phyloP scores from a whole-genome alignment of 2,113 vertebrate species.

The Lepisosteus osseus region DNA sequence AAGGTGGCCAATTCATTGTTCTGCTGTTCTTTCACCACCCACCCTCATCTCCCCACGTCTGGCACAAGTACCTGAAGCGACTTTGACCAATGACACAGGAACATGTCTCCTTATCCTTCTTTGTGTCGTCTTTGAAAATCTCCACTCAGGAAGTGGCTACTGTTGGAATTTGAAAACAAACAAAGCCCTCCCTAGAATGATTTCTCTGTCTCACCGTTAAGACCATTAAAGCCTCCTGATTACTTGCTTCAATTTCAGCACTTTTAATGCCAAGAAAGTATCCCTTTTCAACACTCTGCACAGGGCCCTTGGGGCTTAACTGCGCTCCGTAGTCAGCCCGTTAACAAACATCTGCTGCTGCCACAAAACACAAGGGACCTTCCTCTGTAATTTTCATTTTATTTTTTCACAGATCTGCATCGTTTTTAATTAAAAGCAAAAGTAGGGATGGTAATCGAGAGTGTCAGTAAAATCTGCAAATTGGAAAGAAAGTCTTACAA shows the following conservation, averaged over 20 bases:
- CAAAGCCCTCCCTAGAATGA: too few relatives aligned
- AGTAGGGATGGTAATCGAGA: conserved; percentile 44
- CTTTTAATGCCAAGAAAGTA: conserved; percentile 18
- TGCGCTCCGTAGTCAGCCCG: conserved; percentile 46
- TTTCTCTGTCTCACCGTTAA: not conserved
- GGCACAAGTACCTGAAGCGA: too few relatives aligned
- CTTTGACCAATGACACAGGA: too few relatives aligned
- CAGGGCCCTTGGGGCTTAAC: conserved; percentile 31
- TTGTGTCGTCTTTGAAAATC: too few relatives aligned
- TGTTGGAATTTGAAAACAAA: too few relatives aligned
- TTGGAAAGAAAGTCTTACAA: conserved; percentile 49
- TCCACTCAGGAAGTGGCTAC: too few relatives aligned
- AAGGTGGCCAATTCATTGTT: conserved; percentile 29
- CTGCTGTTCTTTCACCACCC: not conserved
- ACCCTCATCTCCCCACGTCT: not conserved
- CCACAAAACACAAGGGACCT: conserved; percentile 41
- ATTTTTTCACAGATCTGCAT: conserved; percentile 36
- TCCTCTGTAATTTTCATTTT: conserved; percentile 44
- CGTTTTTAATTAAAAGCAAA: conserved; percentile 67
- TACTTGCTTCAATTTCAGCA: conserved; percentile 28
- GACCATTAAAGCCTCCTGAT: conserved; percentile 24
- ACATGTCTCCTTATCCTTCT: too few relatives aligned
- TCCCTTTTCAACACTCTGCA: conserved; percentile 35
- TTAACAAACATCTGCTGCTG: conserved; percentile 56
- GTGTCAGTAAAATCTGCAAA: conserved; percentile 43